Base-by-base conservation (phyloP, 1,140 invertebrate species). In the Prorops nasuta region DNA sequence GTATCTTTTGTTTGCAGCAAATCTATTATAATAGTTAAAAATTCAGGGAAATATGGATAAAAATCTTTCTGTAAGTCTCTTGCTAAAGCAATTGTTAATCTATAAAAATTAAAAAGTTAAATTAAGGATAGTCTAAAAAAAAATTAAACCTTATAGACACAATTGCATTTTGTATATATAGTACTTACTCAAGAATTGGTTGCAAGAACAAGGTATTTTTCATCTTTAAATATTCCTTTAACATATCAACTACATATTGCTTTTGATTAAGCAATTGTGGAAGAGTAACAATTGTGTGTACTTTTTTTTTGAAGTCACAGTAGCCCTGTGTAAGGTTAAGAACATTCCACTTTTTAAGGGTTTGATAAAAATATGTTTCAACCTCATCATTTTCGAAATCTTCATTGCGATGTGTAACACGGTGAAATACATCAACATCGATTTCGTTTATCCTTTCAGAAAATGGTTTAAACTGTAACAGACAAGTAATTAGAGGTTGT, bases 51-150 rank as follows among this genome's bases (percentile, higher is more conserved):
- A 62, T 92, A 84, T 32, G 81, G 77, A 67, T 94, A 94, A 65
- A 96, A 96, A 47, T 95, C 91, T 64, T 85, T 83, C 59, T 90
- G 84, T 15, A 97, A 74, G 76, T 96, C 94, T 72, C 86, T 85
- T 6, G 90, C 89, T 32, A 94, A 66, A 24, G 92, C 90, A 22
- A 93, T 88, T 3, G 92, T 72, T 48, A 96, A 80, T 66, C 90
- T 92, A 75, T 50, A 83, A 83, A 65, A 60, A 63, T n/a, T n/a
- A 54, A 38, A 54, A 44, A 48, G 3, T 15, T 15, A n/a, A 21
- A 36, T 22, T 12, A 20, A 15, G 22, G 1, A 24, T 28, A 28
- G 4, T 49, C 38, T 44, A 22, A 15, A 32, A 36, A 19, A 19
- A 34, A 7, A 44, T 14, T 46, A 12, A 32, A 52, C 48, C 24